phyloP scores from a whole-genome alignment of 2,888 invertebrate species.

The Stenotaenia linearis region DNA sequence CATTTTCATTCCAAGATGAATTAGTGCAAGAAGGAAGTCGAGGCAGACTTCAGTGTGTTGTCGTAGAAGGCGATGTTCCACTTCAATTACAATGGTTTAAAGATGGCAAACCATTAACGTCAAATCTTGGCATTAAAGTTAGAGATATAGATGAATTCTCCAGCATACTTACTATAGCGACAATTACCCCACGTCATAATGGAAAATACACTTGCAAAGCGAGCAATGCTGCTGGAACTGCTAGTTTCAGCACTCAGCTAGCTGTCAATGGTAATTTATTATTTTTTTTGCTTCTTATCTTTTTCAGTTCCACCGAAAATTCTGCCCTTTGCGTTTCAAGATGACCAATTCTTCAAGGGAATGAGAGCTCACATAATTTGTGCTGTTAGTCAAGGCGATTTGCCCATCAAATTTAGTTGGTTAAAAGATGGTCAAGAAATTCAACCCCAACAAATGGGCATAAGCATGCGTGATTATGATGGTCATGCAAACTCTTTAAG shows the following conservation, averaged over 20 bases:
- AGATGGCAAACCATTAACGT: conserved; percentile 3
- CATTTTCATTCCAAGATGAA: not conserved
- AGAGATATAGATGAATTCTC: conserved; percentile 26
- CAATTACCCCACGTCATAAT: conserved; percentile 20
- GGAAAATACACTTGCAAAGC: conserved; percentile 8
- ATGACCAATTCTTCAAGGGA: conserved; percentile 35
- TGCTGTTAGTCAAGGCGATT: conserved; percentile 36
- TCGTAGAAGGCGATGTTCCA: not conserved
- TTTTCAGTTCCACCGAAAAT: conserved; percentile 32
- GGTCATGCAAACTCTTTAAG: conserved; percentile 2
- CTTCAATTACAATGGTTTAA: not conserved
- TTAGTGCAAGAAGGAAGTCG: not conserved
- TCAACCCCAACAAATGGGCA: not conserved
- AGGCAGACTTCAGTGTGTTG: conserved; percentile 15
- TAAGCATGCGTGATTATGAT: not conserved
- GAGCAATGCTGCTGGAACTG: not conserved
- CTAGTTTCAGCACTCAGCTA: not conserved
- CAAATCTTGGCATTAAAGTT: not conserved
- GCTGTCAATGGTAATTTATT: conserved; percentile 24
- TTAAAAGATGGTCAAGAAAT: conserved; percentile 19
- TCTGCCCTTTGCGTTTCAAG: conserved; percentile 35
- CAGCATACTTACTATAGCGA: conserved; percentile 11
- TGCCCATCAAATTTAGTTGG: conserved; percentile 13
- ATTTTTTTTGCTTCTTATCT: not conserved
- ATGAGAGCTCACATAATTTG: conserved; percentile 37